phyloP scores from a whole-genome alignment of 2,797 vertebrate genomes.

The Sebastolobus alascanus region DNA sequence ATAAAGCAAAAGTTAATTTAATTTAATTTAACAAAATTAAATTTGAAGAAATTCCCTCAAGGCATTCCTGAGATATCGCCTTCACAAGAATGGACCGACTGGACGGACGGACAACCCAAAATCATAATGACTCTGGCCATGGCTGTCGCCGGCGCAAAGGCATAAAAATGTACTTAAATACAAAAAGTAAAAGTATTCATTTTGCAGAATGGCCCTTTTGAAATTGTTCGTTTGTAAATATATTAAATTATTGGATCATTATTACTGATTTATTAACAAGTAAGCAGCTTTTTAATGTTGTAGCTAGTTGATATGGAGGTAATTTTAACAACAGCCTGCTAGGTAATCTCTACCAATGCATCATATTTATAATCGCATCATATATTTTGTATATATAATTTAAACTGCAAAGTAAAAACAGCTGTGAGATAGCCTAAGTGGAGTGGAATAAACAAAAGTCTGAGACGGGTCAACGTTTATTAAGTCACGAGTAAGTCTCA shows the following conservation, averaged over 20 bases:
- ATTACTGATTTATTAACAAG: background rate
- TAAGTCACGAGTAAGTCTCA: background rate
- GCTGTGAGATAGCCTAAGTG: too few relatives aligned
- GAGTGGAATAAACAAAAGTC: too few relatives aligned
- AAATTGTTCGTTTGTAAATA: background rate
- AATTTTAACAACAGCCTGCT: background rate
- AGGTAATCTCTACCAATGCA: constrained; percentile 1
- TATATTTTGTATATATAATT: background rate
- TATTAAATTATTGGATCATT: background rate
- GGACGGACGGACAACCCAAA: too few relatives aligned
- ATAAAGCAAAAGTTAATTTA: too few relatives aligned
- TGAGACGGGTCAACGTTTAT: background rate
- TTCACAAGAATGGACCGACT: too few relatives aligned
- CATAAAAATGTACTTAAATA: too few relatives aligned
- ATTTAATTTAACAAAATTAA: too few relatives aligned
- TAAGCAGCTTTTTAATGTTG: background rate
- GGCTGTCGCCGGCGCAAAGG: too few relatives aligned
- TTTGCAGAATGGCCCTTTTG: background rate
- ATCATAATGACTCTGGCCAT: too few relatives aligned
- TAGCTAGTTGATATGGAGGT: background rate
- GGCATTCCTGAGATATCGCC: too few relatives aligned
- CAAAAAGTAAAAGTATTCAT: background rate
- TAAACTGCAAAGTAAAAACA: background rate
- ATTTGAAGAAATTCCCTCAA: too few relatives aligned
- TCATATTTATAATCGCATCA: background rate